Base-by-base conservation (phyloP, 2,797 vertebrate genomes). In the Vireo griseus region DNA sequence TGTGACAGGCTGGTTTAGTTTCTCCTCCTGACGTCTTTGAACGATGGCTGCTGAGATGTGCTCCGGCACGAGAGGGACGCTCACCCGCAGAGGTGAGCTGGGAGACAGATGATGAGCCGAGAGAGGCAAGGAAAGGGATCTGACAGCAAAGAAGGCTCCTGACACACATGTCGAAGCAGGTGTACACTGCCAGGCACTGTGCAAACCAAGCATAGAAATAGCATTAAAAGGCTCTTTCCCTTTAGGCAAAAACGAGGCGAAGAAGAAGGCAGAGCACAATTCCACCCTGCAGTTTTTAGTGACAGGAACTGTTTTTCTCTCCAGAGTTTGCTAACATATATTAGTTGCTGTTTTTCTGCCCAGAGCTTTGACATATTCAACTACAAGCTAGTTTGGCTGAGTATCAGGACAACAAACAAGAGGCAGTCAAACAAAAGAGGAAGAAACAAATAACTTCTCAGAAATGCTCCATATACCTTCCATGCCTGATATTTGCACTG, bases 261-360 rank as follows among this genome's bases (percentile, higher is more conserved):
- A 66, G 88, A 89, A 67, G 74, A 1, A 2, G 75, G 81, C 85
- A 72, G 20, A 0, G 12, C 81, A 33, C 82, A 73, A 17, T 91
- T 92, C 84, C 37, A n/a, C 68, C 65, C 57, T 54, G 84, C 84
- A 88, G 65, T 88, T 92, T 87, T 65, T 37, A 52, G 79, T 87
- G 81, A 75, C 68, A 86, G 75, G 75, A 95, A 77, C 35, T 67
- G 20, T 80, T 87, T 77, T 91, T 92, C 62, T 76, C 57, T 66
- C 28, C 26, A 20, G 78, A 94, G 71, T 82, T 92, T 83, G 61
- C 75, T 89, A 91, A 65, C 58, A 0, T 65, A 7, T 72, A 83
- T 86, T 62, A 66, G 88, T 73, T 92, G 84, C 68, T 79, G 22
- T 72, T 90, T 93, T 96, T 54, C 94, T 90, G 82, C 76, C 89